Evolutionary conservation across 2,888 invertebrate genomes (phyloP).

Genomic region (Caenorhabditis uteleia): DNA sequence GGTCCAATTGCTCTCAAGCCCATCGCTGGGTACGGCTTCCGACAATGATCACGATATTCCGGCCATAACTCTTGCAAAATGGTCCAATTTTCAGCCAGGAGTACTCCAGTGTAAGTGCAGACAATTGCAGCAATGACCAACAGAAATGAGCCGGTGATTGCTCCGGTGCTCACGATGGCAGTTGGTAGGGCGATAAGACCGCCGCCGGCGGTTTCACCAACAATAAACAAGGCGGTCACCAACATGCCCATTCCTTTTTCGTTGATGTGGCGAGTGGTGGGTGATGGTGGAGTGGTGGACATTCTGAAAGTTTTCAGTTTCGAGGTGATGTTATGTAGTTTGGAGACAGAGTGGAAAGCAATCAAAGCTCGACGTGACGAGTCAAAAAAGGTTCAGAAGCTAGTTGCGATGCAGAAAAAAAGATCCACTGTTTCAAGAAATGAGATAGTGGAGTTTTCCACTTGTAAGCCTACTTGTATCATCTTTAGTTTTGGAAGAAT

Average conservation of each 20-base stretch:
- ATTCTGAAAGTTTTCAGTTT: no score
- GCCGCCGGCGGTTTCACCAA: conserved; percentile 66
- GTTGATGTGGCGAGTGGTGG: conserved; percentile 21
- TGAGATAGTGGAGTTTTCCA: no score
- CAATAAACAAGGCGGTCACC: conserved; percentile 60
- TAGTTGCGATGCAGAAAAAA: no score
- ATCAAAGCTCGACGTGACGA: no score
- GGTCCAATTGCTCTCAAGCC: conserved; percentile 59
- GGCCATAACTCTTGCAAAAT: conserved; percentile 41
- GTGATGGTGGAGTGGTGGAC: conserved; percentile 3
- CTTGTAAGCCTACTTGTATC: no score
- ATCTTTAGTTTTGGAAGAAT: no score
- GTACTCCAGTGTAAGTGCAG: conserved; percentile 61
- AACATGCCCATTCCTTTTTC: conserved; percentile 55
- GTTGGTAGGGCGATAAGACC: conserved; percentile 65
- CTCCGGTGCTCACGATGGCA: conserved; percentile 55
- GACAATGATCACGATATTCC: conserved; percentile 60
- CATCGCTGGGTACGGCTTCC: conserved; percentile 67
- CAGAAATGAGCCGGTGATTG: conserved; percentile 32
- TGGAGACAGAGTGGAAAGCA: no score
- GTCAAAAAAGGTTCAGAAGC: no score
- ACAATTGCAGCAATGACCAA: conserved; percentile 56
- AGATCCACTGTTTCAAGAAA: no score
- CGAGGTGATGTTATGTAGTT: no score
- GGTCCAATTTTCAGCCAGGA: conserved; percentile 59